A percentile compares a stretch with the other conserved stretches of the same genome.
Conservation (phyloP, 2,888 invertebrate genomes). For the Gisinianus flammeolus region DNA sequence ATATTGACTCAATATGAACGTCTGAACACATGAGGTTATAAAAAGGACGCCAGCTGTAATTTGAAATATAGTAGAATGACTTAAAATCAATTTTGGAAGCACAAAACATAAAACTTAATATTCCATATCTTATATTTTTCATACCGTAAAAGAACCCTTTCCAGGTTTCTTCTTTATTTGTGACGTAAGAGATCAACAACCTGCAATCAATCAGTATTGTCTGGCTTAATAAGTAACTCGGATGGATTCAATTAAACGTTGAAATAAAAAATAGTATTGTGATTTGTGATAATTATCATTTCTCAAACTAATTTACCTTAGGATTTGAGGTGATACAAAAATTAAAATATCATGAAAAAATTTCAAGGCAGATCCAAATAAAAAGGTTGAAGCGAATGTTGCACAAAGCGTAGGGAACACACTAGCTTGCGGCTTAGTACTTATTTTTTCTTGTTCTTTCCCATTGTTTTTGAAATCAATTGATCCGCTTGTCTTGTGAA, state of each 20-base stretch:
- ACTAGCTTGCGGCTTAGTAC: slow-evolving; percentile 39
- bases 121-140: too few species aligned
- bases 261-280: too few species aligned
- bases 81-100: too few species aligned
- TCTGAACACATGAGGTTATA: slow-evolving; percentile 64
- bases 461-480: slow-evolving; percentile 68
- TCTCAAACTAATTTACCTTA: too few species aligned
- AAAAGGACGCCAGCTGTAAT: slow-evolving; percentile 66
- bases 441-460: slow-evolving; percentile 6
- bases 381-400: slow-evolving; percentile 85
- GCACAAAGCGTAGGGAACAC: slow-evolving; percentile 61
- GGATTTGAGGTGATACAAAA: slow-evolving; percentile 60
- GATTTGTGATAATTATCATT: too few species aligned
- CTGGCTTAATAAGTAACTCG: too few species aligned
- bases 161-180: slow-evolving; percentile 63
- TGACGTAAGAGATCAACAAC: slow-evolving; percentile 61
- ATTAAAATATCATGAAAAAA: slow-evolving; percentile 67
- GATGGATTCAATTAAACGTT: too few species aligned
- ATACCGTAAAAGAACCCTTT: slow-evolving; percentile 69
- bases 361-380: slow-evolving; percentile 85
- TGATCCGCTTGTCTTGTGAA: slow-evolving; percentile 72
- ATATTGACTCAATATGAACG: slow-evolving; percentile 67
- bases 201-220: slow-evolving; percentile 58
- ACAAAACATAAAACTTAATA: too few species aligned
- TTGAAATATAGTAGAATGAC: too few species aligned